Evolutionary conservation across 2,888 invertebrate species (phyloP).

Genomic region (Caenorhabditis virilis): DNA sequence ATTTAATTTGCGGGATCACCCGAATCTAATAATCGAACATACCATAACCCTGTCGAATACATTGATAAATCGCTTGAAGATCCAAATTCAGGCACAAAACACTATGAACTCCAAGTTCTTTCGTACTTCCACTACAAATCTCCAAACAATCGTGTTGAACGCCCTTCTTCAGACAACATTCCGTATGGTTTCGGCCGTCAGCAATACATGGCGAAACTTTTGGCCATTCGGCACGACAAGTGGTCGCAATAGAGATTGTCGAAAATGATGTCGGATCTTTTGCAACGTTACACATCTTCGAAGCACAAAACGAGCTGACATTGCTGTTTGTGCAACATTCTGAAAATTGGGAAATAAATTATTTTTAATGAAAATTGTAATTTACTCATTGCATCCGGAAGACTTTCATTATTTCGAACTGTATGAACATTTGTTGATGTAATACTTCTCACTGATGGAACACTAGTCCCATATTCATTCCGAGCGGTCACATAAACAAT

Average conservation of each 20-base stretch:
- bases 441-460: conserved; percentile 50
- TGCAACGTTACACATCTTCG: conserved; percentile 53
- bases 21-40: conserved; percentile 1
- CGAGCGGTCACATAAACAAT: conserved; percentile 81
- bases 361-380: too few species aligned
- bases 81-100: conserved; percentile 58
- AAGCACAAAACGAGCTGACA: conserved; percentile 44
- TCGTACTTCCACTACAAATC: conserved; percentile 75
- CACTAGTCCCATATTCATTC: conserved; percentile 76
- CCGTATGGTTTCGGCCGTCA: conserved; percentile 79
- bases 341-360: conserved; percentile 26
- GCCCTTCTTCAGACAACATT: conserved; percentile 81
- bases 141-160: conserved; percentile 83
- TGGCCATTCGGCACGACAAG: conserved; percentile 55
- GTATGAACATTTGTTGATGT: conserved; percentile 51
- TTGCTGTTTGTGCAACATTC: conserved; percentile 49
- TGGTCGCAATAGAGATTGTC: conserved; percentile 53
- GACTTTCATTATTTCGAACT: conserved; percentile 34
- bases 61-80: conserved; percentile 55
- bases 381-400: conserved; percentile 45
- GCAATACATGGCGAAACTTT: conserved; percentile 50
- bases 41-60: conserved; percentile 59
- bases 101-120: conserved; percentile 73
- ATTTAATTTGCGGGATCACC: too few species aligned
- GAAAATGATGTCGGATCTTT: conserved; percentile 43